Evolutionary conservation across 2,888 invertebrate species (phyloP).

Genomic region (Drosophila nr. fundita): DNA sequence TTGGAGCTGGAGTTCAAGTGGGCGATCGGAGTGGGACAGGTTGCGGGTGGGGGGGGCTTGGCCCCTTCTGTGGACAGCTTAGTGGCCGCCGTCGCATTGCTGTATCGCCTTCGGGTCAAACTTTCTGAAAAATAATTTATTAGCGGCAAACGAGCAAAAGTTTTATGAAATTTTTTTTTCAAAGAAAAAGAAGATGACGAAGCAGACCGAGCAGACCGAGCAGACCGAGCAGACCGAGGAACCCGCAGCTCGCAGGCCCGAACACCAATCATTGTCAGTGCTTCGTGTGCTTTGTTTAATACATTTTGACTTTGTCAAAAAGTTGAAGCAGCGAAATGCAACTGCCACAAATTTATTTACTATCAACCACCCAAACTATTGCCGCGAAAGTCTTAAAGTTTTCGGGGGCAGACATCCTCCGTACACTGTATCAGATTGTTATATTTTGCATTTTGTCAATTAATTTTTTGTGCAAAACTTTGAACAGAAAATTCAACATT

Average conservation of each 20-base stretch:
- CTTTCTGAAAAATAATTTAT: slow-evolving; percentile 73
- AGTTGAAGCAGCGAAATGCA: slow-evolving; percentile 40
- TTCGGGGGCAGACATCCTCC: background rate
- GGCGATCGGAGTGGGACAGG: background rate
- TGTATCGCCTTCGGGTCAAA: slow-evolving; percentile 55
- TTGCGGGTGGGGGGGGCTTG: slow-evolving; percentile 1
- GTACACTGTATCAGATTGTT: background rate
- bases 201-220: slow-evolving; percentile 17
- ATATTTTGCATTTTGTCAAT: background rate
- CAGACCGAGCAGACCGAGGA: slow-evolving; percentile 12
- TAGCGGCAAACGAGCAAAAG: slow-evolving; percentile 76
- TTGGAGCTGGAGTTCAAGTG: background rate
- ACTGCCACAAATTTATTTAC: slow-evolving; percentile 53
- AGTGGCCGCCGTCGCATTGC: slow-evolving; percentile 45
- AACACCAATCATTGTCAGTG: slow-evolving; percentile 6
- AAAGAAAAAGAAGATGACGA: slow-evolving; percentile 43
- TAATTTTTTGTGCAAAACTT: background rate
- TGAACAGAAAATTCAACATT: background rate
- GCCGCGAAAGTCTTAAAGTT: background rate
- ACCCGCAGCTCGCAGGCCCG: background rate
- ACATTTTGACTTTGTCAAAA: slow-evolving; percentile 60
- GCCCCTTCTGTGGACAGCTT: slow-evolving; percentile 63
- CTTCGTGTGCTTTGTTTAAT: slow-evolving; percentile 55
- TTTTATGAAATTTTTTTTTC: slow-evolving; percentile 70
- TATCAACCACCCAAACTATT: slow-evolving; percentile 10